Evolutionary conservation across 2,888 invertebrate species (phyloP).

Genomic region (Bombylius discolor): DNA sequence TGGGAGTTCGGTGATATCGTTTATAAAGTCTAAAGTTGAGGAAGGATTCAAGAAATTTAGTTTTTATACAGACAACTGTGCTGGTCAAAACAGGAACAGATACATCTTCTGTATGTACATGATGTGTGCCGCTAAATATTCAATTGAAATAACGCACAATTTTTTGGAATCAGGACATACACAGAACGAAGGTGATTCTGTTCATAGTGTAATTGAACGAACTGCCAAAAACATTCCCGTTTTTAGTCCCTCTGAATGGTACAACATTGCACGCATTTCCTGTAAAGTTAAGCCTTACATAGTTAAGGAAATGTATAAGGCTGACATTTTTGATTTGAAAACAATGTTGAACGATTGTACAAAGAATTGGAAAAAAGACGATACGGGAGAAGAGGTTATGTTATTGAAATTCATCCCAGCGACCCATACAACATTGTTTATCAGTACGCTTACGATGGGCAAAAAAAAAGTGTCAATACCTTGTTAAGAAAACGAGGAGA

Average conservation of each 20-base stretch:
- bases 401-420: not conserved
- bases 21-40: not conserved
- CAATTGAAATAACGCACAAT: not conserved
- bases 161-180: constrained; percentile 1
- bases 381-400: not conserved
- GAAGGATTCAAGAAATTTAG: not conserved
- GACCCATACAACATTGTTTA: not conserved
- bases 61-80: not conserved
- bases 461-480: not conserved
- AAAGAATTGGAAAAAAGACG: not conserved
- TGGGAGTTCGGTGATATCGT: not conserved
- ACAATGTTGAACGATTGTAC: not conserved
- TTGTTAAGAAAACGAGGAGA: not conserved
- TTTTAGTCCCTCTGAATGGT: not conserved
- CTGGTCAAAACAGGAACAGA: not conserved
- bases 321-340: not conserved
- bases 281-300: not conserved
- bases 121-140: not conserved
- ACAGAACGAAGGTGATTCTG: not conserved
- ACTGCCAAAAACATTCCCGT: not conserved
- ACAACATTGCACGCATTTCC: not conserved
- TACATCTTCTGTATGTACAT: not conserved
- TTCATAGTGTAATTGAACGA: not conserved
- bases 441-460: not conserved
- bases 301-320: not conserved